Conservation (phyloP, 2,888 invertebrate species). For the Thereva nobilitata region DNA sequence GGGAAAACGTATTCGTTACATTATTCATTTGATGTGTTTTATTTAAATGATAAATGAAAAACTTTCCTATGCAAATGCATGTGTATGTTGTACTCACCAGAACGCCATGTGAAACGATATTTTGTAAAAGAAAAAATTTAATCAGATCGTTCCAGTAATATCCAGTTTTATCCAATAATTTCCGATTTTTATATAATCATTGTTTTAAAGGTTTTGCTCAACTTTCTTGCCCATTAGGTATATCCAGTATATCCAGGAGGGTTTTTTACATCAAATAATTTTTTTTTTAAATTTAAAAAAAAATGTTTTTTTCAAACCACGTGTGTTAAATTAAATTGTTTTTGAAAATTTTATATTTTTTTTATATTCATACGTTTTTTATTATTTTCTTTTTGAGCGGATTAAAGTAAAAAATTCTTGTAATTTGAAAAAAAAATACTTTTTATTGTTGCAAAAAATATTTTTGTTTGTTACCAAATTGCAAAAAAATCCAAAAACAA, state of each 20-base stretch:
- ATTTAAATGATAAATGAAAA: too few relatives aligned
- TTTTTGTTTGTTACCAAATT: background rate
- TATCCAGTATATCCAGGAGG: too few relatives aligned
- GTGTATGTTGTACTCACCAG: too few relatives aligned
- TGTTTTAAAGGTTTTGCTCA: background rate
- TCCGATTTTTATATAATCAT: constrained; percentile 11
- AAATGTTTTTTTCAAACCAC: too few relatives aligned
- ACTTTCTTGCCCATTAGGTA: background rate
- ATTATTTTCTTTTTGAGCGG: background rate
- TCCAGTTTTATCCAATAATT: constrained; percentile 24
- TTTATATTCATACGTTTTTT: background rate
- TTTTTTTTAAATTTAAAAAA: too few relatives aligned
- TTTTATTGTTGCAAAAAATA: background rate
- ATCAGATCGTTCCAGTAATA: constrained; percentile 17
- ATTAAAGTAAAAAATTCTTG: background rate
- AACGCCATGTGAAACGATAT: too few relatives aligned
- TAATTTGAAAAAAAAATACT: background rate
- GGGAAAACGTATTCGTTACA: too few relatives aligned
- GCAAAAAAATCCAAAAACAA: too few relatives aligned
- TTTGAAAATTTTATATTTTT: constrained; percentile 2
- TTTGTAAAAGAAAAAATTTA: background rate
- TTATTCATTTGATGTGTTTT: too few relatives aligned
- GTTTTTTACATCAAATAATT: too few relatives aligned
- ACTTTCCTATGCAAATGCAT: too few relatives aligned
- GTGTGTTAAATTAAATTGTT: background rate